phyloP scores from a whole-genome alignment of 2,113 vertebrate species.

The Labeo catla region DNA sequence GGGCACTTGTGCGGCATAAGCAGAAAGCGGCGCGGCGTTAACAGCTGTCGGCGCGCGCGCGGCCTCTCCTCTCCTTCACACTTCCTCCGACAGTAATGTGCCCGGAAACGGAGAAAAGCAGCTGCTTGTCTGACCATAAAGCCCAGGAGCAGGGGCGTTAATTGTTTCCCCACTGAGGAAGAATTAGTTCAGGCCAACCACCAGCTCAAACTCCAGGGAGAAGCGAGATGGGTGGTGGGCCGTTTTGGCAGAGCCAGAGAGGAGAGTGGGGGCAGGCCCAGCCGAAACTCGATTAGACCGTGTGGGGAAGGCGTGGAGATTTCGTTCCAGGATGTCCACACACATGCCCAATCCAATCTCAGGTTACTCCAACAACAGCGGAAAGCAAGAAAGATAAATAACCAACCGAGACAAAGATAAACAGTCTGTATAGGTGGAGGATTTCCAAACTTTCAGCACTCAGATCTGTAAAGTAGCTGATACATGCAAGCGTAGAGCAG shows the following conservation, averaged over 20 bases:
- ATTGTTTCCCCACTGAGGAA: conserved; percentile 70
- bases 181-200: conserved; percentile 65
- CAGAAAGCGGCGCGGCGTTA: conserved; percentile 55
- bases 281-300: conserved; percentile 55
- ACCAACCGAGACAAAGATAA: not conserved
- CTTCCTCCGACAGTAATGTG: conserved; percentile 72
- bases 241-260: conserved; percentile 65
- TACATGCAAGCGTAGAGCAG: not conserved
- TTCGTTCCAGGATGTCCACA: conserved; percentile 60
- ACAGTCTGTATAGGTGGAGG: not conserved
- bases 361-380: conserved; percentile 43
- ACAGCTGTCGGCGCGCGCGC: conserved; percentile 52
- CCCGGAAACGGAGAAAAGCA: conserved; percentile 70
- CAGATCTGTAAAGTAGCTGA: not conserved
- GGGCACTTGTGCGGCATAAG: conserved; percentile 68
- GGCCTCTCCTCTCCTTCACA: conserved; percentile 54
- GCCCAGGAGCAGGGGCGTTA: conserved; percentile 68
- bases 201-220: conserved; percentile 45
- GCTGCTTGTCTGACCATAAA: conserved; percentile 79
- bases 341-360: conserved; percentile 43
- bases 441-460: not conserved
- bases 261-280: conserved; percentile 68
- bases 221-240: conserved; percentile 63
- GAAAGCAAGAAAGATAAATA: conserved; percentile 29
- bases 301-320: conserved; percentile 50